These are phyloP conservation scores for Hyaena hyaena DNA, from an alignment of 2,113 vertebrate genomes.

Conservation along the genomic window DNA sequence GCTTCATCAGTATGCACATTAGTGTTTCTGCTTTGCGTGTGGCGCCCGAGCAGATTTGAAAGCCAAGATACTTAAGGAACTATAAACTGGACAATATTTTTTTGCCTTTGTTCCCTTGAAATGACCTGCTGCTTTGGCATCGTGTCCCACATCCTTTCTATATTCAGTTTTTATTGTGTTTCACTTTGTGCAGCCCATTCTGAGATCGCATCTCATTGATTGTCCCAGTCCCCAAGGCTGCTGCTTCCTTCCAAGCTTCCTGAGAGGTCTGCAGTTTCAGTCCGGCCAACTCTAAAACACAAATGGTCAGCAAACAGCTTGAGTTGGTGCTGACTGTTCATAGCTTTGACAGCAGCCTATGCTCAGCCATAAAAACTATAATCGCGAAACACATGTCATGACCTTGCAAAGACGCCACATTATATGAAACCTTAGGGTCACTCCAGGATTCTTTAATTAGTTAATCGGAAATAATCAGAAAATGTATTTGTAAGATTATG, in stretches of 20 bases:
- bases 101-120: background rate
- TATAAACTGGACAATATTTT: background rate
- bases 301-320: background rate
- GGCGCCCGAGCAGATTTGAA: background rate
- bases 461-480: background rate
- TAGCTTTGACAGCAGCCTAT: background rate
- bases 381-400: background rate
- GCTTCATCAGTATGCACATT: background rate
- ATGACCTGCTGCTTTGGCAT: constrained; percentile 2
- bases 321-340: background rate
- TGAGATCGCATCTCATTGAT: background rate
- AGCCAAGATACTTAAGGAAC: background rate
- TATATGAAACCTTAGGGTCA: background rate
- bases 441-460: background rate
- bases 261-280: background rate
- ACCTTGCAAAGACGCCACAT: background rate
- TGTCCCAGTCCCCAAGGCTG: background rate
- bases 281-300: background rate
- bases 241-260: constrained; percentile 6
- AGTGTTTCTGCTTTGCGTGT: background rate
- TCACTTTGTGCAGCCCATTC: background rate
- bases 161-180: background rate
- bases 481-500: background rate
- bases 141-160: background rate
- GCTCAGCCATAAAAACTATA: background rate